Base-by-base conservation (phyloP, 2,888 invertebrate genomes). In the Cheilosia urbana region DNA sequence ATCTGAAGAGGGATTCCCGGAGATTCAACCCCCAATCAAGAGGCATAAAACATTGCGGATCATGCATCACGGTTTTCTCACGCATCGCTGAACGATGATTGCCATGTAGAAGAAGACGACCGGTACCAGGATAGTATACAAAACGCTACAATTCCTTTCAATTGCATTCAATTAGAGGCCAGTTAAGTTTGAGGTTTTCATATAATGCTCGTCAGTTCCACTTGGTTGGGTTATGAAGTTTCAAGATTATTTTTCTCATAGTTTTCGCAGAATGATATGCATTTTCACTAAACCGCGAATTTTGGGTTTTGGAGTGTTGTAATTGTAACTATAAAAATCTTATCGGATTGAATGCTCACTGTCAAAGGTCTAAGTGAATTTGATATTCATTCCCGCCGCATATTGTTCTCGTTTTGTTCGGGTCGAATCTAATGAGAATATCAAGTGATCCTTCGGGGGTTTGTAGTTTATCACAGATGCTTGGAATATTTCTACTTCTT, bases 151-250 rank as follows among this genome's bases (percentile, higher is more conserved):
- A 79, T 85, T 81, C 66, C 49, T 68, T 80, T 85, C 76, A 81
- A 85, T 85, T 85, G 85, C 69, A 77, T 68, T 83, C 76, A 85
- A 85, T 85, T 85, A 83, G 60, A 81, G 45, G 72, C 71, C 76
- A 85, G 85, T 85, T 81, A 76, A 81, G 63, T 69, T 81, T 76
- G 69, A 80, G 80, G 84, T 84, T 84, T 78, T 34, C 49, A 45
- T 47, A 65, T 47, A 65, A 53, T 57, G 62, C 57, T 30, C 73
- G 37, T 68, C 78, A 57, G 45, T 60, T 85, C 81, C 85, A 69
- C 68, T 71, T 72, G 85, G 72, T 42, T 85, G 85, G 57, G 51
- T 76, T 72, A 21, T 58, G 37, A 72, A 81, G 76, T 62, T 65
- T 58, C 15, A n/a, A 13, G n/a, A 47, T 42, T 42, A 62, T 21